Conservation (phyloP, 2,888 invertebrate species). For the Tipula unca region DNA sequence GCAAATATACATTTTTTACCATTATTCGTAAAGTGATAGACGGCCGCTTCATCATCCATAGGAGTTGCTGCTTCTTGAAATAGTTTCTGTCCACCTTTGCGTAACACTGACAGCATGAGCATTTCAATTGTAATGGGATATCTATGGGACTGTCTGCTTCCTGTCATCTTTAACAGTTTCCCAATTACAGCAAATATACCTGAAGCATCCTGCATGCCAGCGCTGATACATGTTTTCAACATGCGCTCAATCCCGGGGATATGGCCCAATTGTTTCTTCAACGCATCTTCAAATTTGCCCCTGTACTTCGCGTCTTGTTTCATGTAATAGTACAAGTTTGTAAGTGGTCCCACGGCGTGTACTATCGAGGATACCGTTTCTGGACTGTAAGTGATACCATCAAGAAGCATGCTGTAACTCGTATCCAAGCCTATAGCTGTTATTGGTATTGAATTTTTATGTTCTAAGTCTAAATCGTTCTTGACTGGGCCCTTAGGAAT, state of each 20-base stretch:
- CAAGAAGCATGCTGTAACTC: neutral
- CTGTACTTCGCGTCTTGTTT: neutral
- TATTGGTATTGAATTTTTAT: too few species aligned
- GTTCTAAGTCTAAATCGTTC: too few species aligned
- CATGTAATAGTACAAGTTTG: neutral
- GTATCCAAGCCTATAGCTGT: too few species aligned
- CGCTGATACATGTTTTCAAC: too few species aligned
- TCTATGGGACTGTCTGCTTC: neutral
- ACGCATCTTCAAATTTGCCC: neutral
- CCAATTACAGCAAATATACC: neutral
- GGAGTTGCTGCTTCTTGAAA: neutral
- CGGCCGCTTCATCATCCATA: neutral
- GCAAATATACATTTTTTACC: neutral
- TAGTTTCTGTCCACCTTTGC: neutral
- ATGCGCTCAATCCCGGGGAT: neutral
- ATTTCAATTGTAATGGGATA: neutral
- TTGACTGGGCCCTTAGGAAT: too few species aligned
- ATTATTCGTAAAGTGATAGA: neutral
- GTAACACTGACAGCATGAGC: neutral
- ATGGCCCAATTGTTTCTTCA: neutral
- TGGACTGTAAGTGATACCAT: neutral
- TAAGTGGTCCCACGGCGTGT: neutral
- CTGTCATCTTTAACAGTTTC: neutral
- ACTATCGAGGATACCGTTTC: neutral
- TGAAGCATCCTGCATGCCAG: neutral